A percentile compares a stretch with the other conserved stretches of the same genome.
These are phyloP conservation scores for Aurelia sp. DNA, from an alignment of 30 jellyfish, hydroid and myxozoan species.

Conservation along the genomic window DNA sequence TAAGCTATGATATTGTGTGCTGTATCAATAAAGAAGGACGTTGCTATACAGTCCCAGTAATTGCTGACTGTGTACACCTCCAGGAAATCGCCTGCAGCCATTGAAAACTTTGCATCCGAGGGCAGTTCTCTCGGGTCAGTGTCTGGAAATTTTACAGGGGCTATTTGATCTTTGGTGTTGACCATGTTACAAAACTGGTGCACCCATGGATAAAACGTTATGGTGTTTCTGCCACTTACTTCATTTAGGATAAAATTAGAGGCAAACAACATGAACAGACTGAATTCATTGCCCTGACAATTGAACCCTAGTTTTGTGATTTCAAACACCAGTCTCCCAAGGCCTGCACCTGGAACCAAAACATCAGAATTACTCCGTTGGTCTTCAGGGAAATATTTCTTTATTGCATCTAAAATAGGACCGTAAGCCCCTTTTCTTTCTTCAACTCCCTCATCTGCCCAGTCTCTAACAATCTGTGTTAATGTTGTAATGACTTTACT, in stretches of 20 bases:
- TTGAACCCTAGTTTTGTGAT: conserved; percentile 85
- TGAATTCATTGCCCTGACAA: conserved; percentile 96
- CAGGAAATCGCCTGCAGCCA: conserved; percentile 99
- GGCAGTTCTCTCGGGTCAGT: conserved; percentile 74
- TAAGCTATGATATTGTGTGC: conserved; percentile 95
- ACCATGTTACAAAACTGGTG: conserved; percentile 88
- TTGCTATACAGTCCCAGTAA: conserved; percentile 80
- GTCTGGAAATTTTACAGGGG: conserved; percentile 92
- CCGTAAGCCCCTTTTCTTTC: conserved; percentile 83
- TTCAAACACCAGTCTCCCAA: conserved; percentile 96
- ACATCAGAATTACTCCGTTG: conserved; percentile 54
- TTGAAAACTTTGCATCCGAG: conserved; percentile 67
- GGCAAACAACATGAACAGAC: conserved; percentile 97
- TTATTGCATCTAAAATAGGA: conserved; percentile 75
- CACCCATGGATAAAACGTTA: conserved; percentile 94
- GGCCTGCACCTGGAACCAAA: conserved; percentile 99
- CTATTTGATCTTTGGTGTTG: conserved; percentile 61
- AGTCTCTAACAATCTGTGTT: conserved; percentile 93
- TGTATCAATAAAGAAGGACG: conserved; percentile 97
- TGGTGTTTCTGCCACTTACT: conserved; percentile 22
- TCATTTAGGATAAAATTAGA: conserved; percentile 83
- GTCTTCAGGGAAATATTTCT: conserved; percentile 56
- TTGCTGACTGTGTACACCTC: conserved; percentile 74
- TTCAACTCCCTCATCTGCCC: conserved; percentile 93
- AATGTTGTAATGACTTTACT: conserved; percentile 92